Evolutionary conservation across 2,113 vertebrate species (phyloP).

Genomic region (Cebidichthys violaceus): DNA sequence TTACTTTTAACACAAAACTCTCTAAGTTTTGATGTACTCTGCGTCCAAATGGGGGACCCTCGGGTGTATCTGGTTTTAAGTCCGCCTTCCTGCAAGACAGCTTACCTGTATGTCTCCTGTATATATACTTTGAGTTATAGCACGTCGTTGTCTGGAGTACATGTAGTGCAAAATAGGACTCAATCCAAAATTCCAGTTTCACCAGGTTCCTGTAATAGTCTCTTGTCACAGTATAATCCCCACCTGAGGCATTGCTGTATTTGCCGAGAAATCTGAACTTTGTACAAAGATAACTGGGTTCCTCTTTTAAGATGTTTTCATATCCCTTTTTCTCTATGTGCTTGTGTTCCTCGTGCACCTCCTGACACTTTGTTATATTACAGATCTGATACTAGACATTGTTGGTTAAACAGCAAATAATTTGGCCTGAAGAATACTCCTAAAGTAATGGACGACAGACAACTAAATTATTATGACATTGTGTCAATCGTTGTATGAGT

Average conservation of each 20-base stretch:
- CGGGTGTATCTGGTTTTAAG: too few species aligned
- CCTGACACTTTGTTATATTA: background rate
- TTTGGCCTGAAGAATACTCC: background rate
- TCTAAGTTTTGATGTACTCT: too few species aligned
- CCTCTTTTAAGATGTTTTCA: conserved; percentile 40
- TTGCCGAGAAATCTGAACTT: background rate
- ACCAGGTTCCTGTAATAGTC: background rate
- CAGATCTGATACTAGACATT: background rate
- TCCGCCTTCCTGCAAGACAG: background rate
- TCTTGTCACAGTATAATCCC: background rate
- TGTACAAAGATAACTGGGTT: background rate
- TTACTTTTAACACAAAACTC: too few species aligned
- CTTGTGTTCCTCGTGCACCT: background rate
- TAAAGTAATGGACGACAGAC: background rate
- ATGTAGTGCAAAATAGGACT: background rate
- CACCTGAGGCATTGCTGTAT: background rate
- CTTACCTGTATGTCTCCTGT: too few species aligned
- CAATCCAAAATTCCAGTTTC: background rate
- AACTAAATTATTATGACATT: background rate
- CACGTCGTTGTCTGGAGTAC: background rate
- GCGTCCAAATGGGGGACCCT: too few species aligned
- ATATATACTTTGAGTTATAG: background rate
- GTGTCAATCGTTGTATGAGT: background rate
- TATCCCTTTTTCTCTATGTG: conserved; percentile 38
- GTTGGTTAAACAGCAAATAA: background rate